Evolutionary conservation across 2,888 invertebrate genomes (phyloP).

Genomic region (Tinea trinotella): DNA sequence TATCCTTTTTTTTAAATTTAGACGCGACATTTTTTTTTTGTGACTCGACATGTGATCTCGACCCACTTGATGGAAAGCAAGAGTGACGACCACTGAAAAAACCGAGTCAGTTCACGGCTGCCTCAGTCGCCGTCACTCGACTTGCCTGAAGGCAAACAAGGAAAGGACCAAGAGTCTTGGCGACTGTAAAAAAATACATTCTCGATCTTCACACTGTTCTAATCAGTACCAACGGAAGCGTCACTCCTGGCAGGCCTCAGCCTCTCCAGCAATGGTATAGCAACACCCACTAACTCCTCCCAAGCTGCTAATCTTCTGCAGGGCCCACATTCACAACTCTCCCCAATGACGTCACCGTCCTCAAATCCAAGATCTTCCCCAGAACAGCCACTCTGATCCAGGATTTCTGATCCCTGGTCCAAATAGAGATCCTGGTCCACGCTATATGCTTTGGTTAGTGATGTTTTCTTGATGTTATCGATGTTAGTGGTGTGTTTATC

Average conservation of each 20-base stretch:
- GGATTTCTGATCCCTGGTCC: slow-evolving; percentile 23
- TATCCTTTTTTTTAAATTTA: too few species aligned
- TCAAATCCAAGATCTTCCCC: slow-evolving; percentile 59
- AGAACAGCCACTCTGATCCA: slow-evolving; percentile 31
- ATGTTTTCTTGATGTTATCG: not conserved
- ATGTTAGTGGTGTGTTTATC: slow-evolving; percentile 23
- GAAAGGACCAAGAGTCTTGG: too few species aligned
- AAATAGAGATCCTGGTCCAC: slow-evolving; percentile 37
- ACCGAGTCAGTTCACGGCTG: too few species aligned
- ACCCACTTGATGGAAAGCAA: too few species aligned
- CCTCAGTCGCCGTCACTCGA: too few species aligned
- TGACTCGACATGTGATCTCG: too few species aligned
- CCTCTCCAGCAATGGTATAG: slow-evolving; percentile 80
- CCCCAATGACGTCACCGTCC: slow-evolving; percentile 26
- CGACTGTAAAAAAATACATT: too few species aligned
- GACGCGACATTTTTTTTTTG: too few species aligned
- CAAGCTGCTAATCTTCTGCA: slow-evolving; percentile 66
- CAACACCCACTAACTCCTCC: slow-evolving; percentile 84
- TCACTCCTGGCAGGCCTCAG: slow-evolving; percentile 59
- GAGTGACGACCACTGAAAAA: too few species aligned
- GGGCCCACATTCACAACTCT: slow-evolving; percentile 48
- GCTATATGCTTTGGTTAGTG: slow-evolving; percentile 29
- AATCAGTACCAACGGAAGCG: slow-evolving; percentile 56
- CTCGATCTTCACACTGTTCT: not conserved
- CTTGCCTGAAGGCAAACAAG: too few species aligned